Percentiles rank a stretch among this genome's conserved stretches.
Evolutionary conservation across 1,140 invertebrate genomes (phyloP).

Genomic region (Ectropis grisescens): DNA sequence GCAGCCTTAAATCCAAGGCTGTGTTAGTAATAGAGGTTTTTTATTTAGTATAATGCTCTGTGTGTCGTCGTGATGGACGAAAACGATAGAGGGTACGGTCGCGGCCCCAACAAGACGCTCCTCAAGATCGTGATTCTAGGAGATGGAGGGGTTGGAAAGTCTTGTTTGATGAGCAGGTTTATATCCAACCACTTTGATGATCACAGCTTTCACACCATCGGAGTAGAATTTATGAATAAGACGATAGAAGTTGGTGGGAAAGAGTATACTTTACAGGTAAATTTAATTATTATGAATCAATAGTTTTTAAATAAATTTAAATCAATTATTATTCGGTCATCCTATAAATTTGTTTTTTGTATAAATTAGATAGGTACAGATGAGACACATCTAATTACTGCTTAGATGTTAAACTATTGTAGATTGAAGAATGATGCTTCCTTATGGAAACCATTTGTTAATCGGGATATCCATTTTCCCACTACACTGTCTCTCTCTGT

Average conservation of each 20-base stretch:
- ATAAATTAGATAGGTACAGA: too few relatives aligned
- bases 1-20: too few relatives aligned
- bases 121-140: slow-evolving; percentile 89
- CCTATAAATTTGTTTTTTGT: too few relatives aligned
- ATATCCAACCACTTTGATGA: slow-evolving; percentile 94
- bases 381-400: too few relatives aligned
- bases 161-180: slow-evolving; percentile 94
- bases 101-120: slow-evolving; percentile 37
- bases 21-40: slow-evolving; percentile 41
- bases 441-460: too few relatives aligned
- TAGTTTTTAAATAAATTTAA: slow-evolving; percentile 2
- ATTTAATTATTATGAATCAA: slow-evolving; percentile 1
- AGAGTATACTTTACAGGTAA: slow-evolving; percentile 86
- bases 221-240: slow-evolving; percentile 95
- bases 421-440: too few relatives aligned
- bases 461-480: too few relatives aligned
- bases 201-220: slow-evolving; percentile 94
- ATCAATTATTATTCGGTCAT: too few relatives aligned
- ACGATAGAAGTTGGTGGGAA: slow-evolving; percentile 87
- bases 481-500: too few relatives aligned
- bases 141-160: slow-evolving; percentile 94
- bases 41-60: slow-evolving; percentile 38
- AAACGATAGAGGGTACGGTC: slow-evolving; percentile 36
- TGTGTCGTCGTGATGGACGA: slow-evolving; percentile 43
- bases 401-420: too few relatives aligned